Percentiles rank a stretch among this genome's conserved stretches.
phyloP scores from a whole-genome alignment of 2,888 invertebrate species.

The Euplagia quadripunctaria region DNA sequence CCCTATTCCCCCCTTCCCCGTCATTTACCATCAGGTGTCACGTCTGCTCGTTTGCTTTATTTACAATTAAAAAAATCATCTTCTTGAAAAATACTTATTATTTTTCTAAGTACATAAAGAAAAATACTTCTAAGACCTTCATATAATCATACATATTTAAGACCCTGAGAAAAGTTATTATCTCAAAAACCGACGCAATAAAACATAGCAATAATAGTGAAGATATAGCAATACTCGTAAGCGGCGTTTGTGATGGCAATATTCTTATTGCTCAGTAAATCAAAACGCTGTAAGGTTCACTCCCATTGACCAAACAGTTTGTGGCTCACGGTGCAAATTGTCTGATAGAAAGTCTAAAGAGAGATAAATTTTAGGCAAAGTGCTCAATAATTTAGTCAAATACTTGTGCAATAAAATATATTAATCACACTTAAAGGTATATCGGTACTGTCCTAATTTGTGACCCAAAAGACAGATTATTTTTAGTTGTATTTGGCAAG shows the following conservation, averaged over 20 bases:
- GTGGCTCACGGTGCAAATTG: not conserved
- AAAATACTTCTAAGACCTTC: not conserved
- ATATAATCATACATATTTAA: not conserved
- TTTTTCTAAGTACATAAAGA: not conserved
- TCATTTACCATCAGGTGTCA: no score
- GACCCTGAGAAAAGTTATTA: not conserved
- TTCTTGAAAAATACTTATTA: no score
- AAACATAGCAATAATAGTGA: not conserved
- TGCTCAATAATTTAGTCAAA: not conserved
- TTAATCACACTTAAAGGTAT: no score
- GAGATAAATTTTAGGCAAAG: no score
- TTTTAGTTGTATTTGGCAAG: no score
- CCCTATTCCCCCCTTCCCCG: no score
- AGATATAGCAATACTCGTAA: not conserved
- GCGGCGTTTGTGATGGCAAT: not conserved
- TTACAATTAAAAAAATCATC: no score
- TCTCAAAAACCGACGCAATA: slow-evolving; percentile 3
- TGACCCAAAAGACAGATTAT: no score
- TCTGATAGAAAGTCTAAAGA: not conserved
- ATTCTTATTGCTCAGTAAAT: slow-evolving; percentile 7
- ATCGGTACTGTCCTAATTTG: no score
- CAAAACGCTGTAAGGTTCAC: not conserved
- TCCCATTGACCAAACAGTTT: not conserved
- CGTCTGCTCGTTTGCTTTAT: no score
- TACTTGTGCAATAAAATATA: no score